Conservation (phyloP, 2,113 vertebrate genomes). For the Chaenocephalus aceratus region DNA sequence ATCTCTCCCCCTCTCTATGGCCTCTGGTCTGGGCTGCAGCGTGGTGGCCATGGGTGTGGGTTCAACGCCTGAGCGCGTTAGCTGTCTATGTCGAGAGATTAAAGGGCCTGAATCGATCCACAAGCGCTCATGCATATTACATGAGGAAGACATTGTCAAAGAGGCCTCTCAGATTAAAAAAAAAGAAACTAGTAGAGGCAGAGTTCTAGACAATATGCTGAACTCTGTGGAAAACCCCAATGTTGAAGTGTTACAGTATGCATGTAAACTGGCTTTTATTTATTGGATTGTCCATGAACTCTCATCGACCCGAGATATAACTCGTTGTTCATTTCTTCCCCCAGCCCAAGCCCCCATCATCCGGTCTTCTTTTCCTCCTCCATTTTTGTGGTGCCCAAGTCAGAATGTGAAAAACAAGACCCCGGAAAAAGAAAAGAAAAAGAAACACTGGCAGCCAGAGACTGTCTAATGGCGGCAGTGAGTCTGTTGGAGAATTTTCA, state of each 20-base stretch:
- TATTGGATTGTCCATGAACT: conserved; percentile 72
- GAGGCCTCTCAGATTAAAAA: conserved; percentile 69
- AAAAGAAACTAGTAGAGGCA: conserved; percentile 48
- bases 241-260: conserved; percentile 59
- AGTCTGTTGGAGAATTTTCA: conserved; percentile 80
- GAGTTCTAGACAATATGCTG: conserved; percentile 74
- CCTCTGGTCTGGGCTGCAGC: conserved; percentile 71
- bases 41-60: conserved; percentile 66
- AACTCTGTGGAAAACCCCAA: conserved; percentile 72
- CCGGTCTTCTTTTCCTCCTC: neutral
- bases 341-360: neutral
- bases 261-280: conserved; percentile 72
- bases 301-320: conserved; percentile 67
- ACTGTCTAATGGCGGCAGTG: conserved; percentile 78
- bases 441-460: conserved; percentile 70
- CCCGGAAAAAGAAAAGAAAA: conserved; percentile 32
- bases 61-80: conserved; percentile 66
- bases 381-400: conserved; percentile 37
- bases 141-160: conserved; percentile 82
- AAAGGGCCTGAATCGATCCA: conserved; percentile 80
- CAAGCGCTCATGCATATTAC: conserved; percentile 78
- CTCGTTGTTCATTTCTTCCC: conserved; percentile 58
- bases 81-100: conserved; percentile 79
- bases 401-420: conserved; percentile 59
- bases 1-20: conserved; percentile 33